These are phyloP conservation scores for Holcopasites calliopsidis DNA, from an alignment of 1,140 invertebrate genomes.

Conservation along the genomic window DNA sequence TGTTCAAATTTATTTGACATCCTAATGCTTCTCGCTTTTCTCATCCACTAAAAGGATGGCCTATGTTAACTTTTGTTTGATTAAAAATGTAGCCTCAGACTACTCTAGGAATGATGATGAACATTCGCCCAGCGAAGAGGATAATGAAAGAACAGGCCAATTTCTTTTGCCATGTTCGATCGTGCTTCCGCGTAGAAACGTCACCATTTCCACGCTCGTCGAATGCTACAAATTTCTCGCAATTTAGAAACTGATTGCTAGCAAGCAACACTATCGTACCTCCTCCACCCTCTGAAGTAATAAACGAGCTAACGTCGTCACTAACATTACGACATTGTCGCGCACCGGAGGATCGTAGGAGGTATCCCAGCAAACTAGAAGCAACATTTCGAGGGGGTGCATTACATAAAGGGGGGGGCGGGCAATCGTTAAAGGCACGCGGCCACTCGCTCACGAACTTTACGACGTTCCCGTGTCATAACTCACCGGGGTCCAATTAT, in stretches of 20 bases:
- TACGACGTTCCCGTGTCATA: slow-evolving; percentile 68
- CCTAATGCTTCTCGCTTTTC: too few relatives aligned
- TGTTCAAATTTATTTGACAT: too few relatives aligned
- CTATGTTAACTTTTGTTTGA: too few relatives aligned
- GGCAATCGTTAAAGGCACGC: slow-evolving; percentile 67
- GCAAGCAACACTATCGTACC: too few relatives aligned
- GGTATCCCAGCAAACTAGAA: not conserved
- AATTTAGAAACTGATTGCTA: too few relatives aligned
- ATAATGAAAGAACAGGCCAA: not conserved
- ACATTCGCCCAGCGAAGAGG: too few relatives aligned
- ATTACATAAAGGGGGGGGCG: slow-evolving; percentile 51
- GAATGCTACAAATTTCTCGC: too few relatives aligned
- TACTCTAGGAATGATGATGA: too few relatives aligned
- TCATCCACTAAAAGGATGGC: too few relatives aligned
- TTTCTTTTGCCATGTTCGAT: slow-evolving; percentile 6
- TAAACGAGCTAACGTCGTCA: too few relatives aligned
- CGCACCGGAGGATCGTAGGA: not conserved
- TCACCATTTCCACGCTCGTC: slow-evolving; percentile 37
- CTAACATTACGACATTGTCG: not conserved
- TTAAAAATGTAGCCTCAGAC: too few relatives aligned
- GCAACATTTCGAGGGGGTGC: slow-evolving; percentile 54
- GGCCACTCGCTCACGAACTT: slow-evolving; percentile 51
- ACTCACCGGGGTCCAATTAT: slow-evolving; percentile 70
- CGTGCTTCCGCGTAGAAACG: slow-evolving; percentile 31
- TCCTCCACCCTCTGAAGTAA: too few relatives aligned